Percentiles rank a stretch among this genome's conserved stretches.
Conservation (phyloP, 2,888 invertebrate species). For the Heliconius erato region DNA sequence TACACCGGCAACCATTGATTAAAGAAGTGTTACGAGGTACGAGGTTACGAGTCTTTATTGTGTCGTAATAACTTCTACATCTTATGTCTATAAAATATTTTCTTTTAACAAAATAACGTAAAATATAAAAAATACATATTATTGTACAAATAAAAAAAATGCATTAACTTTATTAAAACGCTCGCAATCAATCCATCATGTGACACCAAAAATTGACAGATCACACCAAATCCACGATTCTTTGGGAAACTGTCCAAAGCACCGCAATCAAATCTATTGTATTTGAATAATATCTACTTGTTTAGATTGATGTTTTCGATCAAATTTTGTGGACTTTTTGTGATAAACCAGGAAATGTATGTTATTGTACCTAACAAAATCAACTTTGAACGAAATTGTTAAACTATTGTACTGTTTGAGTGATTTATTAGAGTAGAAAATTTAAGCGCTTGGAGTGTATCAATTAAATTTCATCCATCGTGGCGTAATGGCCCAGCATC, state of each 20-base stretch:
- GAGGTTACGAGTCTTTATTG: no score
- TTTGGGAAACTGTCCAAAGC: slow-evolving; percentile 64
- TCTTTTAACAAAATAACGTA: neutral
- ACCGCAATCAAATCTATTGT: slow-evolving; percentile 76
- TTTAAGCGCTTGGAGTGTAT: neutral
- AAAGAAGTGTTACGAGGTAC: no score
- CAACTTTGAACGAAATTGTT: slow-evolving; percentile 41
- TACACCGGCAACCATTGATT: no score
- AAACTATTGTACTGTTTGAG: neutral
- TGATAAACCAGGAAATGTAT: slow-evolving; percentile 63
- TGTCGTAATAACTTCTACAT: no score
- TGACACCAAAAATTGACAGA: slow-evolving; percentile 66
- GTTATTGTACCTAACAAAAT: slow-evolving; percentile 50
- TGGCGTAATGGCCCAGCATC: neutral
- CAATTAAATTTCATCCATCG: neutral
- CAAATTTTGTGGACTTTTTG: slow-evolving; percentile 68
- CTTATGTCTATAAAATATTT: neutral
- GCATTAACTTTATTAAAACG: slow-evolving; percentile 11
- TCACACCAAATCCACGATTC: slow-evolving; percentile 68
- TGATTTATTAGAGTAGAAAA: slow-evolving; percentile 21
- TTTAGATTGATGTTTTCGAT: slow-evolving; percentile 76
- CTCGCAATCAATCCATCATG: slow-evolving; percentile 73
- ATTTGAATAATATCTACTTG: slow-evolving; percentile 65
- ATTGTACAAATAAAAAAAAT: neutral
- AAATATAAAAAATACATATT: neutral